Conservation (phyloP, 2,888 invertebrate genomes). For the Acleris laterana region DNA sequence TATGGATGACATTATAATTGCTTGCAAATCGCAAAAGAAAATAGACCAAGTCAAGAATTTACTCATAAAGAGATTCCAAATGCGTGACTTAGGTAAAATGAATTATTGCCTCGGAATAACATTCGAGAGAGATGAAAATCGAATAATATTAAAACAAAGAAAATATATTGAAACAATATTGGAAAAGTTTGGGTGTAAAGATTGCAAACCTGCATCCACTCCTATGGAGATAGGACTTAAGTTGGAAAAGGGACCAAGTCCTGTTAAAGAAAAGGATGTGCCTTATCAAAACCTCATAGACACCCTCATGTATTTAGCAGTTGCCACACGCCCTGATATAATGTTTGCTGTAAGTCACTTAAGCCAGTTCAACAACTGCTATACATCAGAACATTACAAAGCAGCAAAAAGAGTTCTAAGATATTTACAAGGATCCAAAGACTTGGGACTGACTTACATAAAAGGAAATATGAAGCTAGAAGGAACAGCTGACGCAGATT, state of each 20-base stretch:
- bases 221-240: not conserved
- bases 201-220: not conserved
- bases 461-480: not conserved
- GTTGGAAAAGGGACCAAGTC: not conserved
- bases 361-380: slow-evolving; percentile 24
- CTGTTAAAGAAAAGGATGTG: not conserved
- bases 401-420: slow-evolving; percentile 10
- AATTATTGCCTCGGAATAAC: too few relatives aligned
- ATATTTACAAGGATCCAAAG: slow-evolving; percentile 13
- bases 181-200: too few relatives aligned
- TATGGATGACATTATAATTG: too few relatives aligned
- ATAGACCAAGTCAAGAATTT: too few relatives aligned
- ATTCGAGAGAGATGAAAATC: too few relatives aligned
- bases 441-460: slow-evolving; percentile 3
- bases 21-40: too few relatives aligned
- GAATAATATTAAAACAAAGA: too few relatives aligned
- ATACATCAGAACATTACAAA: slow-evolving; percentile 7
- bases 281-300: not conserved
- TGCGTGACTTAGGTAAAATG: too few relatives aligned
- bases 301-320: not conserved
- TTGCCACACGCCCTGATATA: slow-evolving; percentile 26
- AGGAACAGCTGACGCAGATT: slow-evolving; percentile 40
- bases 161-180: too few relatives aligned
- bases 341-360: slow-evolving; percentile 18
- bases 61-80: too few relatives aligned